Evolutionary conservation across 2,797 vertebrate species (phyloP).

Genomic region (Onychomys arenicola): DNA sequence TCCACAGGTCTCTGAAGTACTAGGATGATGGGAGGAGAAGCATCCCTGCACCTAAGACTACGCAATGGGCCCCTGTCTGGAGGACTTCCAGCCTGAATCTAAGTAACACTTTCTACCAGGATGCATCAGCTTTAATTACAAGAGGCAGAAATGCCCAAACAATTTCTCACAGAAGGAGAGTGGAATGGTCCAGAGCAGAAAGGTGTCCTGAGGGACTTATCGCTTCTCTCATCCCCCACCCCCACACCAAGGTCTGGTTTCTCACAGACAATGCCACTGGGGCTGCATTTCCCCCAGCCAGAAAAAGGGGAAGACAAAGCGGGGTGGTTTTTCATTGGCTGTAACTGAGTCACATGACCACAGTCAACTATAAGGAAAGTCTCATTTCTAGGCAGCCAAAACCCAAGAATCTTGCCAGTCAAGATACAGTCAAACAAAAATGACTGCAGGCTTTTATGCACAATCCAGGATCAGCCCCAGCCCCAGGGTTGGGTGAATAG

Average conservation of each 20-base stretch:
- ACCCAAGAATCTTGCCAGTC: constrained; percentile 83
- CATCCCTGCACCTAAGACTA: neutral
- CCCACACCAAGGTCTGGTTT: neutral
- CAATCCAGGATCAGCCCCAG: constrained; percentile 84
- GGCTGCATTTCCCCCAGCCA: neutral
- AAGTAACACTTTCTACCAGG: neutral
- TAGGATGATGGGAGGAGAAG: neutral
- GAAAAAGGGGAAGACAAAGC: neutral
- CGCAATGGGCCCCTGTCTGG: neutral
- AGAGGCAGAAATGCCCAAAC: neutral
- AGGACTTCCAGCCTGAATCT: neutral
- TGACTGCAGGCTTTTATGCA: constrained; percentile 88
- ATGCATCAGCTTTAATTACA: neutral
- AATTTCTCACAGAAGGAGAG: neutral
- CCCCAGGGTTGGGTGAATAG: neutral
- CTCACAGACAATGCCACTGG: neutral
- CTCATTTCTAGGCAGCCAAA: neutral
- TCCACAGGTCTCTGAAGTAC: neutral
- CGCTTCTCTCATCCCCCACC: neutral
- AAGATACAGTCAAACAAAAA: constrained; percentile 87
- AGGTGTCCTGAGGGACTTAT: neutral
- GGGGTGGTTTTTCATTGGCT: neutral
- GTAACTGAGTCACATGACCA: neutral
- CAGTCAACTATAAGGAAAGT: neutral
- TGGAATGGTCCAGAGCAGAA: neutral